These are phyloP conservation scores for Temnothorax longispinosus DNA, from an alignment of 1,140 invertebrate species.

Conservation along the genomic window DNA sequence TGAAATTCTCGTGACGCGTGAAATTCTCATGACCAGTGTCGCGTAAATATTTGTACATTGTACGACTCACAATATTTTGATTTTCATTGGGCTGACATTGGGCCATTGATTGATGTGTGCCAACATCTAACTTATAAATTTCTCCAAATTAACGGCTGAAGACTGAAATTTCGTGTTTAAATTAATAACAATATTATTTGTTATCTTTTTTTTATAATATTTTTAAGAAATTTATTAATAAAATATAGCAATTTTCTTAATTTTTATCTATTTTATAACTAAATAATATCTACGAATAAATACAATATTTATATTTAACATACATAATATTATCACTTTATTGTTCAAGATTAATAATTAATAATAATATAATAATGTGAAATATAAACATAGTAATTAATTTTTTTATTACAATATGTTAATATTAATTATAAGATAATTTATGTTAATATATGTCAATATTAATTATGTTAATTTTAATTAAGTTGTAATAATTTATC, in stretches of 20 bases:
- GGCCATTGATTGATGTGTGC: too few relatives aligned
- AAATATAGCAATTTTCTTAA: not conserved
- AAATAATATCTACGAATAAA: not conserved
- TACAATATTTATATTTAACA: not conserved
- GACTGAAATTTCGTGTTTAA: not conserved
- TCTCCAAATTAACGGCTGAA: not conserved
- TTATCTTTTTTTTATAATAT: not conserved
- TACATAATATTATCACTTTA: not conserved
- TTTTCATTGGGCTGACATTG: not conserved
- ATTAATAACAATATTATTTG: not conserved
- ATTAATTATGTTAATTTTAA: not conserved
- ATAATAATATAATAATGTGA: not conserved
- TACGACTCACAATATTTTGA: slow-evolving; percentile 64
- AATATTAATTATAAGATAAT: not conserved
- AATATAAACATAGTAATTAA: not conserved
- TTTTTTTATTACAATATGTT: not conserved
- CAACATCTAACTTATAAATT: not conserved
- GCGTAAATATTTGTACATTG: slow-evolving; percentile 18
- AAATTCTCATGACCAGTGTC: too few relatives aligned
- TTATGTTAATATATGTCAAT: not conserved
- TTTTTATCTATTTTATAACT: not conserved
- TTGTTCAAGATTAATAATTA: not conserved
- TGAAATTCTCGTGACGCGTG: not conserved
- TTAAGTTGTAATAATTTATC: not conserved
- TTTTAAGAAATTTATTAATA: not conserved